A percentile compares a stretch with the other conserved stretches of the same genome.
phyloP scores from a whole-genome alignment of 53 echinoderm and acorn worm genomes.

The Astropecten irregularis region DNA sequence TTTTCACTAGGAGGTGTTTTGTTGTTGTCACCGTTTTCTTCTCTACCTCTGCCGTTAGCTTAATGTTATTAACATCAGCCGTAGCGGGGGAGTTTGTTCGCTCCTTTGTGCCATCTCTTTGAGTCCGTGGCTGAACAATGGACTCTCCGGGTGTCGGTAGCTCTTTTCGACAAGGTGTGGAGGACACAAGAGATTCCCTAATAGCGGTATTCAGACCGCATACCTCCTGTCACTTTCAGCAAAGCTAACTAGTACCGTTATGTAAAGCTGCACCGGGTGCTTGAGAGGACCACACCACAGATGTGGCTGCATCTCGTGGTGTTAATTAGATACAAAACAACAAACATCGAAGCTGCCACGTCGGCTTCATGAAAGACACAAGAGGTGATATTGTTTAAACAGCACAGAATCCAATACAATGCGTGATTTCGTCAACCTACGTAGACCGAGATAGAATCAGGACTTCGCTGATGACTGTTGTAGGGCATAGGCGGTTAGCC shows the following conservation, averaged over 20 bases:
- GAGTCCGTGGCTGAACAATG: not conserved
- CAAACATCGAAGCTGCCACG: too few relatives aligned
- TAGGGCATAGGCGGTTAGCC: too few relatives aligned
- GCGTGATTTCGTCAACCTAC: too few relatives aligned
- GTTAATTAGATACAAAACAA: too few relatives aligned
- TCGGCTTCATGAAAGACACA: too few relatives aligned
- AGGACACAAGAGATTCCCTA: not conserved
- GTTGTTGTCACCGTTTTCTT: not conserved
- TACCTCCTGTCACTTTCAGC: constrained; percentile 6
- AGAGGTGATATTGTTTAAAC: too few relatives aligned
- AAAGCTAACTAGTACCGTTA: not conserved
- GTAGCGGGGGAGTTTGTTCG: constrained; percentile 1
- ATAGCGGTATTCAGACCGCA: not conserved
- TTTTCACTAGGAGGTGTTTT: not conserved
- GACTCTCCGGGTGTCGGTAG: not conserved
- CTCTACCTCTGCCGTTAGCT: not conserved
- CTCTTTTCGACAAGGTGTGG: constrained; percentile 48
- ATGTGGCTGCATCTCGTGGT: too few relatives aligned
- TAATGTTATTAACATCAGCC: constrained; percentile 15
- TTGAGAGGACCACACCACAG: too few relatives aligned
- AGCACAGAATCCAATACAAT: too few relatives aligned
- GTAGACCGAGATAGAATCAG: too few relatives aligned
- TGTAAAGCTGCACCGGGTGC: not conserved
- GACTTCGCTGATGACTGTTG: too few relatives aligned
- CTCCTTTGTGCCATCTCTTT: not conserved